Percentiles rank a stretch among this genome's conserved stretches.
Conservation (phyloP, 2,888 invertebrate genomes). For the Bruchidius siliquastri region DNA sequence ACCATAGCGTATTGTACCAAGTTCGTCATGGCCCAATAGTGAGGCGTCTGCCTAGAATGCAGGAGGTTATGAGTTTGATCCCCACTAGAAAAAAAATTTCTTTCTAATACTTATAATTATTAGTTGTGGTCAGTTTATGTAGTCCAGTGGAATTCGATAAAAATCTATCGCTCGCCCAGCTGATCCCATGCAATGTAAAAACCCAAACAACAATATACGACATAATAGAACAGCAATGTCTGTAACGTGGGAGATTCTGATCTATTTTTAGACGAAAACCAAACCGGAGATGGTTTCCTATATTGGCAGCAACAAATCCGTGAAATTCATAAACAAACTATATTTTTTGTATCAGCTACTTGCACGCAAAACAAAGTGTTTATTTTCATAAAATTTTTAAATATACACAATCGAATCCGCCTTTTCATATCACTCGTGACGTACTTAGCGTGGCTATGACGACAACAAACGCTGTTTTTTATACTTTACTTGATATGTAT, state of each 20-base stretch:
- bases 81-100: too few species aligned
- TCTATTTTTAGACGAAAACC: not conserved
- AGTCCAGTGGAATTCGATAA: too few species aligned
- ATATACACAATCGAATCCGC: not conserved
- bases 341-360: not conserved
- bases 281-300: not conserved
- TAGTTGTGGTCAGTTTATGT: too few species aligned
- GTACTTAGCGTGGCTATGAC: not conserved
- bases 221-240: too few species aligned
- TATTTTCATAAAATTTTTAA: not conserved
- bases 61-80: too few species aligned
- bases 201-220: too few species aligned
- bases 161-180: too few species aligned
- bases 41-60: too few species aligned
- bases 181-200: too few species aligned
- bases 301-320: not conserved
- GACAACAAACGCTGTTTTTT: not conserved
- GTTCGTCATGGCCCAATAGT: too few species aligned
- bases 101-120: too few species aligned
- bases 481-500: not conserved
- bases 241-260: not conserved
- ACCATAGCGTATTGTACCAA: too few species aligned
- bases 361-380: not conserved
- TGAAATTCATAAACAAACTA: not conserved
- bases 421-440: not conserved